Percentiles rank a stretch among this genome's conserved stretches.
phyloP scores from a whole-genome alignment of 2,113 vertebrate species.

The Jaculus jaculus region DNA sequence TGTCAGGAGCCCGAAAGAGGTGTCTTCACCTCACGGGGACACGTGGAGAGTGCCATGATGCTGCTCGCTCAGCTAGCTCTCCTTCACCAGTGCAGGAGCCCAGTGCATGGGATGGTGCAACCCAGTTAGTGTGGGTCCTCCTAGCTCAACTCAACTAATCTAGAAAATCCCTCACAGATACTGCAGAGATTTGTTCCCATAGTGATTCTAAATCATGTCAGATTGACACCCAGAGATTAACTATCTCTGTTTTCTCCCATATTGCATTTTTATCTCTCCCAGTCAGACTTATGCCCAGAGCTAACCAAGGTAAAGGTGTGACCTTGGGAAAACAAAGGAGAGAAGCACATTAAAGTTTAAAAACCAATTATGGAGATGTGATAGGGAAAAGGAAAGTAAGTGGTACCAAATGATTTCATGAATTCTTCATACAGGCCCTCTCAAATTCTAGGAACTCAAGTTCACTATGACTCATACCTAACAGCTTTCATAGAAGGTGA shows the following conservation, averaged over 20 bases:
- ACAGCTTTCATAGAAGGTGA: background rate
- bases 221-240: too few relatives aligned
- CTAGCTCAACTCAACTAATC: too few relatives aligned
- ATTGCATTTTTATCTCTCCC: background rate
- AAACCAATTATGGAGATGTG: constrained; percentile 14
- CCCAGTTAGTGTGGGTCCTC: too few relatives aligned
- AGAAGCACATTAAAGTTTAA: constrained; percentile 66
- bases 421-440: constrained; percentile 49
- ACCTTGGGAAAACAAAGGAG: constrained; percentile 42
- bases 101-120: too few relatives aligned
- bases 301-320: background rate
- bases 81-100: too few relatives aligned
- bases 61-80: too few relatives aligned
- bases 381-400: constrained; percentile 30
- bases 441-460: constrained; percentile 29
- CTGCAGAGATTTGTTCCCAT: too few relatives aligned
- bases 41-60: too few relatives aligned
- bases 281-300: background rate
- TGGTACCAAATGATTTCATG: constrained; percentile 42
- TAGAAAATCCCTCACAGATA: too few relatives aligned
- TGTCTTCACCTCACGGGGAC: too few relatives aligned
- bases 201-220: too few relatives aligned
- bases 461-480: constrained; percentile 63
- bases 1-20: too few relatives aligned
- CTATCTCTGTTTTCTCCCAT: background rate